Evolutionary conservation across 2,888 invertebrate genomes (phyloP).

Genomic region (Pteria penguin): DNA sequence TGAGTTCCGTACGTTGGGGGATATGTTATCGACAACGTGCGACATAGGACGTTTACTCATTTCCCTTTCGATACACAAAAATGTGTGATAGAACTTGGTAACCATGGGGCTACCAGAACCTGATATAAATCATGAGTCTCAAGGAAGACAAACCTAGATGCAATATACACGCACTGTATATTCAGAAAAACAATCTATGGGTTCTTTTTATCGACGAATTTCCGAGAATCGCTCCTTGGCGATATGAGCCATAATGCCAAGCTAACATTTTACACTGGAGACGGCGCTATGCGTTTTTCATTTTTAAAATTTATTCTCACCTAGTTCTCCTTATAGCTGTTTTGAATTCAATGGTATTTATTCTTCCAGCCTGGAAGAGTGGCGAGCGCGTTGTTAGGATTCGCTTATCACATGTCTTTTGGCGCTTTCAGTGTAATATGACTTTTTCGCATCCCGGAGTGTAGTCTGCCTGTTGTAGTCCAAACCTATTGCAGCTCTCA

Average conservation of each 20-base stretch:
- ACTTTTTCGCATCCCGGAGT: slow-evolving; percentile 47
- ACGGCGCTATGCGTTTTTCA: slow-evolving; percentile 37
- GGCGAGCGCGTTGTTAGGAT: slow-evolving; percentile 44
- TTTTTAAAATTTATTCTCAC: slow-evolving; percentile 48
- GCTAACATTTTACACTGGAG: slow-evolving; percentile 31
- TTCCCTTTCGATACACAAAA: slow-evolving; percentile 45
- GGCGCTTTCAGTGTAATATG: slow-evolving; percentile 42
- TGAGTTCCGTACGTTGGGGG: slow-evolving; percentile 26
- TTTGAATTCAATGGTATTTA: slow-evolving; percentile 38
- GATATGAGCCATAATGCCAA: background rate
- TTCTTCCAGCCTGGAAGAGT: slow-evolving; percentile 37
- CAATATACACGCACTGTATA: too few species aligned
- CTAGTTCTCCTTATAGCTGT: too few species aligned
- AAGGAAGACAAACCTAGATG: slow-evolving; percentile 1
- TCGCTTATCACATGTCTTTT: slow-evolving; percentile 44
- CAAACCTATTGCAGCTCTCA: slow-evolving; percentile 35
- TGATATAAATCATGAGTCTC: background rate
- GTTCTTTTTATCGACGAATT: slow-evolving; percentile 6
- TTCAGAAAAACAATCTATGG: slow-evolving; percentile 39
- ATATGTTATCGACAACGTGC: slow-evolving; percentile 35
- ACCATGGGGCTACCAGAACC: slow-evolving; percentile 11
- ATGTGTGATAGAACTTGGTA: slow-evolving; percentile 12
- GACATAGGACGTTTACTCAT: slow-evolving; percentile 41
- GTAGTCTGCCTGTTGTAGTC: slow-evolving; percentile 42
- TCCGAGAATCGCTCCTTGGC: background rate